These are phyloP conservation scores for Crematogaster levior DNA, from an alignment of 2,888 invertebrate species.

Conservation along the genomic window DNA sequence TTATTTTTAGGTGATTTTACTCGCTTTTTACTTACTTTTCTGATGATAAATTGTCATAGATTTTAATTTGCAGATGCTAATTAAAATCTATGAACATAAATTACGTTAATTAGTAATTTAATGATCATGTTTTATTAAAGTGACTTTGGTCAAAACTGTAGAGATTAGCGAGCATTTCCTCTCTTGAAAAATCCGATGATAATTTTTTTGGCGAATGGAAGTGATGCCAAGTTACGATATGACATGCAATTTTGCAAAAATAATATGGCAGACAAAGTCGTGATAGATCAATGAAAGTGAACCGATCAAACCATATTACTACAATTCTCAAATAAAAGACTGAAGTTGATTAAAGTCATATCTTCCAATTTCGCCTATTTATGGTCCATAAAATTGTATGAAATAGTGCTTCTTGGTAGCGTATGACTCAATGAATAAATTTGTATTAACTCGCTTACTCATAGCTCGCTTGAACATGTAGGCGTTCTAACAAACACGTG, in stretches of 20 bases:
- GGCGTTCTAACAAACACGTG: constrained; percentile 45
- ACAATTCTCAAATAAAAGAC: not conserved
- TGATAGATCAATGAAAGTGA: not conserved
- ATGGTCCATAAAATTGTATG: not conserved
- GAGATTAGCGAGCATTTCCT: not conserved
- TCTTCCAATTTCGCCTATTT: not conserved
- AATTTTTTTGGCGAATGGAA: constrained; percentile 20
- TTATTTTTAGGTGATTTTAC: not conserved
- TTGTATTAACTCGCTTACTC: constrained; percentile 56
- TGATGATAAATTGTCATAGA: not conserved
- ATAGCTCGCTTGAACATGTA: constrained; percentile 62
- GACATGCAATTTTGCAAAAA: not conserved
- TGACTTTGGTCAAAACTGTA: not conserved
- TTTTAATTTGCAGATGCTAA: not conserved
- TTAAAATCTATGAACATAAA: too few species aligned
- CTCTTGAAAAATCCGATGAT: constrained; percentile 29
- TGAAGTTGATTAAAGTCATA: not conserved
- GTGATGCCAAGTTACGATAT: not conserved
- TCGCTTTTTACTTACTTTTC: not conserved
- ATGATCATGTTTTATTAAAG: not conserved
- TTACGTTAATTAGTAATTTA: too few species aligned
- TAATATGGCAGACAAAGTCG: not conserved
- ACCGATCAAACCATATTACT: not conserved
- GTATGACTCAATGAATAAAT: constrained; percentile 17
- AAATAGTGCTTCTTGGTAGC: not conserved